Base-by-base conservation (phyloP, 2,113 vertebrate species). In the Condylura cristata region DNA sequence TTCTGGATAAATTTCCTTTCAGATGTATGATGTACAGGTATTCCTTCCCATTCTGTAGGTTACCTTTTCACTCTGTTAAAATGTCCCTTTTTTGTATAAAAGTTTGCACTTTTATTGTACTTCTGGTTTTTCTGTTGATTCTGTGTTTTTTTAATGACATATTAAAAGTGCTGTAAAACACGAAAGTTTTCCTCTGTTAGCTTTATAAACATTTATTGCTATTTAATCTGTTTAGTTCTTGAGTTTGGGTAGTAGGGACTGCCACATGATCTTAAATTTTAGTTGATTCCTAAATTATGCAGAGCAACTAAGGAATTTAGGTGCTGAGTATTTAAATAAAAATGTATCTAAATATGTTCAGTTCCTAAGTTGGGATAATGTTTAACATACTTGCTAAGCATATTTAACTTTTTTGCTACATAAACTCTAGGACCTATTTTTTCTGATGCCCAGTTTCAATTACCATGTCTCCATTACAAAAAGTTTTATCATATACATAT, bases 1-100 rank as follows among this genome's bases (percentile, higher is more conserved):
- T 80, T 79, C 28, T 74, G 39, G 5, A 28, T 80, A 70, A 84
- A 63, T 9, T 28, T 30, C 17, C 41, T 70, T 61, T 72, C 32
- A 79, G 26, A 79, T 89, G 8, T 63, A 41, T 85, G 63, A 71
- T 72, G 78, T 88, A 16, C n/a, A 79, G 46, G 48, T 85, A 53
- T 53, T 89, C 74, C 87, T 39, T 85, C 28, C n/a, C n/a, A 28
- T 88, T 89, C 41, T 81, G 9, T 94, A 37, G 30, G 16, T 91
- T 96, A 37, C 44, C 26, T 89, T 89, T 90, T 91, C 26, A 87
- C 12, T 81, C 30, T 85, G 8, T 88, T 93, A 20, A 53, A 90
- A 39, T 63, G 13, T 72, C 41, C 41, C 39, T 91, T 95, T 91
- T 41, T 41, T 91, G 34, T 4, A 68, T 46, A 65, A 65, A 93